Evolutionary conservation across 2,113 vertebrate species (phyloP).

Genomic region (Thamnaconus septentrionalis): DNA sequence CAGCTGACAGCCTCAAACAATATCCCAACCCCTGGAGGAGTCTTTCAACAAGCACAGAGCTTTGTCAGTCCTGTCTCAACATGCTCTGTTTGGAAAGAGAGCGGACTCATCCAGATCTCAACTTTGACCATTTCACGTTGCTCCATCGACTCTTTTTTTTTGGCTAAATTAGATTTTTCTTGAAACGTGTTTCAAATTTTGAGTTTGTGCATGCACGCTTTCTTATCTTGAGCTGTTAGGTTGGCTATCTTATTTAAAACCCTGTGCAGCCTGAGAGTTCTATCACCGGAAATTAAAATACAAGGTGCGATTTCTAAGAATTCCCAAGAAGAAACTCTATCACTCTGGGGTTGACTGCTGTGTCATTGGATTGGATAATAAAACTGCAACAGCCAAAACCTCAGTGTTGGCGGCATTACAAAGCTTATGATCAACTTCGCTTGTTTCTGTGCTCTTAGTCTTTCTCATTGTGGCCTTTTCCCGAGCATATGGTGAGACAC

Average conservation of each 20-base stretch:
- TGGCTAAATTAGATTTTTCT: not conserved
- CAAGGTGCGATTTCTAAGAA: no score
- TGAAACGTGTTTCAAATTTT: not conserved
- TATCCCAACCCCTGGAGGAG: slow-evolving; percentile 4
- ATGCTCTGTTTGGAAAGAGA: not conserved
- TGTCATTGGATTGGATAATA: no score
- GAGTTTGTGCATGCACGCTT: no score
- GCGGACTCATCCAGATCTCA: not conserved
- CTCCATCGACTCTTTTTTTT: not conserved
- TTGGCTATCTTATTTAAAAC: no score
- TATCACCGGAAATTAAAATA: no score
- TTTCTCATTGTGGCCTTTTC: slow-evolving; percentile 22
- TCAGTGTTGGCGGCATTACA: not conserved
- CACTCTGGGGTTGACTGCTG: no score
- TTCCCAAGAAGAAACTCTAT: no score
- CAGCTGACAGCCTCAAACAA: slow-evolving; percentile 1
- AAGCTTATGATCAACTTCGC: no score
- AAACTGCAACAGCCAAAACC: slow-evolving; percentile 4
- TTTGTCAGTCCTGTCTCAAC: not conserved
- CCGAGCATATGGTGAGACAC: not conserved
- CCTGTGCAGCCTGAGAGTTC: no score
- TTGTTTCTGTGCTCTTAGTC: not conserved
- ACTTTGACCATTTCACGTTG: not conserved
- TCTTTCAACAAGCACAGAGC: not conserved
- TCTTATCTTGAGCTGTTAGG: no score